Conservation (phyloP, 1,140 invertebrate genomes). For the Druon quercuslanigerum region DNA sequence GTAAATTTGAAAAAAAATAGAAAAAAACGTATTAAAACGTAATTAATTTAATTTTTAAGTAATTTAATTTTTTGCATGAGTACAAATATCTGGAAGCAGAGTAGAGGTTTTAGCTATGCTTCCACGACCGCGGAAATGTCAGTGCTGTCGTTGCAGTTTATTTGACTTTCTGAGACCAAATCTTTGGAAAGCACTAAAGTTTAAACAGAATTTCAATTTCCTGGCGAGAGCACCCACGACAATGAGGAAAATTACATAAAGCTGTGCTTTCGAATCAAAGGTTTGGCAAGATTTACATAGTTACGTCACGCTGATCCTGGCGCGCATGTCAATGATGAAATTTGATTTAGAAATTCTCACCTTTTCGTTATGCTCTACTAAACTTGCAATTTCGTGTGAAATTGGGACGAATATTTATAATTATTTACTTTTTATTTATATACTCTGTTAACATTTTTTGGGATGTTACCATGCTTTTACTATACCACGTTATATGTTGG, state of each 20-base stretch:
- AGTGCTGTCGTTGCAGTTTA: background rate
- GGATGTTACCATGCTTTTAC: too few relatives aligned
- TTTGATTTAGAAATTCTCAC: conserved; percentile 29
- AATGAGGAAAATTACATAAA: conserved; percentile 40
- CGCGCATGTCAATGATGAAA: conserved; percentile 30
- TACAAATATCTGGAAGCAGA: too few relatives aligned
- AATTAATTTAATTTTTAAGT: too few relatives aligned
- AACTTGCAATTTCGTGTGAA: conserved; percentile 38
- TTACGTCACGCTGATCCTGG: conserved; percentile 33
- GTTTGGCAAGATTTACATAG: conserved; percentile 32
- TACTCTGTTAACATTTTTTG: too few relatives aligned
- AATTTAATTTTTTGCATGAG: too few relatives aligned
- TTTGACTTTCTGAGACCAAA: background rate
- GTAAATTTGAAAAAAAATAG: background rate
- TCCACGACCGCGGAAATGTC: too few relatives aligned
- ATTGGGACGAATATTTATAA: background rate
- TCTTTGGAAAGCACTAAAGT: background rate
- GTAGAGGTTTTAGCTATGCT: too few relatives aligned
- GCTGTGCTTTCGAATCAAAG: conserved; percentile 18
- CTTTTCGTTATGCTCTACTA: conserved; percentile 9
- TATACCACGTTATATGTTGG: too few relatives aligned
- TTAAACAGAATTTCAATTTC: background rate
- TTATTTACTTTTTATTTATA: too few relatives aligned
- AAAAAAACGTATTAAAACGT: background rate
- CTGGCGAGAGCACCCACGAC: background rate